Base-by-base conservation (phyloP, 2,888 invertebrate genomes). In the Drosophila picticornis region DNA sequence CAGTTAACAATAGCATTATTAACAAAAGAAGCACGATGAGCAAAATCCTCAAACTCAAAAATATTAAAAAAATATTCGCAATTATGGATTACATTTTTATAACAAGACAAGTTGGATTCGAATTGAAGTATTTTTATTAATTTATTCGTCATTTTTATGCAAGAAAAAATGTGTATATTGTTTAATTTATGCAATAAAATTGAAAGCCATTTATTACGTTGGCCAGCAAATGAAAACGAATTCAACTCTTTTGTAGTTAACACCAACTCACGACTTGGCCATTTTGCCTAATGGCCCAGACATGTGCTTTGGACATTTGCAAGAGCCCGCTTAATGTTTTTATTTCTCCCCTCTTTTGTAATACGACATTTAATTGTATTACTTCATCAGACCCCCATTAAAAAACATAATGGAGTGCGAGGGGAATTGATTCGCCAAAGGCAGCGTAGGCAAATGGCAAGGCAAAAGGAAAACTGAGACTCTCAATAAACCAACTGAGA, bases 191-290 rank as follows among this genome's bases (percentile, higher is more conserved):
- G 65, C 52, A 46, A 46, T 48, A 46, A 70, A 72, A 74, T 78
- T 66, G 56, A 70, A 57, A 22, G 52, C 72, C 63, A 77, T 81
- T 63, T 63, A 72, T 81, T 71, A 68, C 68, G 67, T 67, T 62
- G 67, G 65, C 69, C 34, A 74, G 76, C 74, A 75, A 83, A 84
- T 78, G 80, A 81, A 80, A 85, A 71, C 69, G 68, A 76, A 83
- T 81, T 62, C 75, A 62, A 81, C 75, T 71, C 79, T 80, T 72
- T 81, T 81, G 71, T 67, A 85, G 75, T 84, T 78, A 84, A 78
- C 84, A 84, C 84, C 84, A 61, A 65, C 82, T 82, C 84, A 84
- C 84, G 84, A 84, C 86, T 84, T 84, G 71, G 72, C 82, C 82
- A 84, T 85, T 85, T 78, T 73, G 64, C 29, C 83, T 84, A 84